A percentile compares a stretch with the other conserved stretches of the same genome.
Evolutionary conservation across 2,797 vertebrate genomes (phyloP).

Genomic region (Alcedo atthis): DNA sequence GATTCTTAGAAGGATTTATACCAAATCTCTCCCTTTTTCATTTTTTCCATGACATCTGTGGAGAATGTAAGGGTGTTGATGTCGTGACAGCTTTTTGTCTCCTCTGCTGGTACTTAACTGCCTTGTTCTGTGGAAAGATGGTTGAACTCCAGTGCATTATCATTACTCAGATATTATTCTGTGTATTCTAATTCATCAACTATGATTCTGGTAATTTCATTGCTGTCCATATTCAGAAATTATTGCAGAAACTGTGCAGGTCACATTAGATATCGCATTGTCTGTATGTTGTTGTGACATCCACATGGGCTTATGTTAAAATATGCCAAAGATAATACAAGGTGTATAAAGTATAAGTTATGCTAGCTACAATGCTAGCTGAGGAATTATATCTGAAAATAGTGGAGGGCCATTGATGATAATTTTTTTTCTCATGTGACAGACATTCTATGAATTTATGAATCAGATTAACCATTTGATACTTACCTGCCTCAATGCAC

Average conservation of each 20-base stretch:
- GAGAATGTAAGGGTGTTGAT: background rate
- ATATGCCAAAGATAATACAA: background rate
- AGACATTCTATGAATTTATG: background rate
- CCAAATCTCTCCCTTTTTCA: background rate
- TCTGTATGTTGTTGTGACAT: background rate
- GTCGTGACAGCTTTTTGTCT: background rate
- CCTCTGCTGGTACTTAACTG: background rate
- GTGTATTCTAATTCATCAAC: background rate
- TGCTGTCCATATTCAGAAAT: background rate
- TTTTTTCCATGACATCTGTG: background rate
- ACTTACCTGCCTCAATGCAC: background rate
- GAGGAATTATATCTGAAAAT: background rate
- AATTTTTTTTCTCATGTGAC: background rate
- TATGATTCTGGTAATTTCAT: background rate
- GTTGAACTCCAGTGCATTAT: background rate
- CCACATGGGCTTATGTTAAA: background rate
- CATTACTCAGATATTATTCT: background rate
- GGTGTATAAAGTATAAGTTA: background rate
- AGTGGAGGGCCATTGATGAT: rapidly evolving
- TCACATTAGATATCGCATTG: background rate
- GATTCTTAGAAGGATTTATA: background rate
- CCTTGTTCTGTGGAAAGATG: background rate
- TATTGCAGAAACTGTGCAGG: background rate
- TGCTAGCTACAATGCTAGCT: background rate
- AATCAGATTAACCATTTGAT: background rate